Base-by-base conservation (phyloP, 1,140 invertebrate species). In the Drosophila sproati region DNA sequence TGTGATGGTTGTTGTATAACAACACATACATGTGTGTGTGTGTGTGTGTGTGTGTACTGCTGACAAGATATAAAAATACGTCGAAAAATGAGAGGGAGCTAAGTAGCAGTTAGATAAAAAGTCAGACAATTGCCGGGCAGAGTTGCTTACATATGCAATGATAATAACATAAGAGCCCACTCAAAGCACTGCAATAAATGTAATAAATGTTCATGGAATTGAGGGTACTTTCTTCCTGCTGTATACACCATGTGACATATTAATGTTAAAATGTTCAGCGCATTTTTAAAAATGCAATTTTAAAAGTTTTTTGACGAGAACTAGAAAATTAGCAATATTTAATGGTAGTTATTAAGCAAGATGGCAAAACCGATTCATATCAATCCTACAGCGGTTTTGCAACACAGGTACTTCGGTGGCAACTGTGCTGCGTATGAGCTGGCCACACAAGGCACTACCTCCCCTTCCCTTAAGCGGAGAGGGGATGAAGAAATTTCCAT, bases 1-100 rank as follows among this genome's bases (percentile, higher is more conserved):
- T 70, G 64, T 72, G 69, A 50, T 63, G 60, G 54, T 57, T 59
- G 41, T 28, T 55, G 37, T 56, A 63, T 67, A 43, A 76, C 77
- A 68, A 39, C 20, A 12, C 39, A 52, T 35, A 62, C 29, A 61
- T 39, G 48, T 64, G 50, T 59, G n/a, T n/a, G n/a, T n/a, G n/a
- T n/a, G n/a, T n/a, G n/a, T n/a, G n/a, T n/a, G 20, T 20, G 20
- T 43, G 62, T 62, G 60, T 50, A 60, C 50, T 67, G 61, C 34
- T 34, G 73, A 73, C 78, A 51, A 75, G 47, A 70, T 64, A 48
- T 32, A 47, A 37, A 41, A 60, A 60, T 47, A n/a, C 31, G 41
- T 48, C 6, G 2, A 41, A 55, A 67, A 69, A 69, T 75, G 28
- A 37, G 8, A 63, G 54, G 10, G 20, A 39, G 48, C 50, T 50